Percentiles rank a stretch among this genome's conserved stretches.
phyloP scores from a whole-genome alignment of 64 coral and sea anemone species.

The Cladopsammia gracilis region DNA sequence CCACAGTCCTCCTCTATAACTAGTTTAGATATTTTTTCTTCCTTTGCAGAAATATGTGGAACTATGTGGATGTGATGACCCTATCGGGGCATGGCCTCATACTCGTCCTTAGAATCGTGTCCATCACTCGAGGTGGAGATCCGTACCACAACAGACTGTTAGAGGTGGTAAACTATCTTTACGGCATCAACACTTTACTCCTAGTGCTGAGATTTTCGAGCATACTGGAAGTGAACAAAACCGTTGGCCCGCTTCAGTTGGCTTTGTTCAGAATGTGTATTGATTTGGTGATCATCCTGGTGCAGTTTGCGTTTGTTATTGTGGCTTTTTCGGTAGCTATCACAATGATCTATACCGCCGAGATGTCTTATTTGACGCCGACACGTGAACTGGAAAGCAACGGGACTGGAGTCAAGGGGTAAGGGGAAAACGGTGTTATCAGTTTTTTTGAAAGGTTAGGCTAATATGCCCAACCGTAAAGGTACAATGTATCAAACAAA shows the following conservation, averaged over 20 bases:
- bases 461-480: too few relatives aligned
- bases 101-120: not conserved
- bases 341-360: constrained; percentile 48
- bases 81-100: not conserved
- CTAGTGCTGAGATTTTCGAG: constrained; percentile 36
- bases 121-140: not conserved
- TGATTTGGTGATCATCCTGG: constrained; percentile 46
- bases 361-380: constrained; percentile 23
- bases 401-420: not conserved
- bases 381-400: not conserved
- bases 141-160: constrained; percentile 21
- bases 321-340: constrained; percentile 64
- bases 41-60: constrained; percentile 41
- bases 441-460: too few relatives aligned
- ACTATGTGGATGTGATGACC: constrained; percentile 26
- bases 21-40: not conserved
- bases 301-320: constrained; percentile 56
- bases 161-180: not conserved
- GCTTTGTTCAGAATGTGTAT: constrained; percentile 53
- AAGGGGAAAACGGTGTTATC: not conserved
- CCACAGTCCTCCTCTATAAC: not conserved
- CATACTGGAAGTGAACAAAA: constrained; percentile 41
- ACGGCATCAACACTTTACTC: constrained; percentile 41
- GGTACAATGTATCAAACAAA: too few relatives aligned
- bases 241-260: constrained; percentile 51